Evolutionary conservation across 2,797 vertebrate genomes (phyloP), one percentile per base, ranked within the genome.

Genomic region (Manis pentadactyla): DNA sequence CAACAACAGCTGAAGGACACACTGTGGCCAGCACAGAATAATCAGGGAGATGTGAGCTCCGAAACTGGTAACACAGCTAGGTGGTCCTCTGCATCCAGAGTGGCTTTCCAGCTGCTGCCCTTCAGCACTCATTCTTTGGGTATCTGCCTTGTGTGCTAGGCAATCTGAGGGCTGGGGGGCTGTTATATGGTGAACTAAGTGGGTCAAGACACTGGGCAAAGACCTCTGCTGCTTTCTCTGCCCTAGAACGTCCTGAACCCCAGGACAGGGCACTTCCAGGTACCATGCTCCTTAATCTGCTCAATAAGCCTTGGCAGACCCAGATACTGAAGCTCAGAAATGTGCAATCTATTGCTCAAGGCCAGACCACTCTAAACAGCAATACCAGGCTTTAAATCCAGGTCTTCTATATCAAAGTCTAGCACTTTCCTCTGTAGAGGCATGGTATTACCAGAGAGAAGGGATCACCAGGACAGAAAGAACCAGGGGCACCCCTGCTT

Each of bases 1-100:
- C 11, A 71, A 25, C 0, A 0, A 87, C 42, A 25, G 25, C 2
- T 49, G 31, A n/a, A 7, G 2, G n/a, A 19, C 31, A 7, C 27
- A 23, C 31, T 7, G 9, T 5, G 25, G 19, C 18, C 15, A 18
- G 4, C 46, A 78, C 5, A 39, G 23, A 46, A 15, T 4, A n/a
- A n/a, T 25, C 39, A n/a, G 21, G 23, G 37, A 12, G 53, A 37
- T 69, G 17, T 66, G n/a, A 37, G 34, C 31, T 37, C 51, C 59
- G 6, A 15, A 61, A 61, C 31, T 12, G 5, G 42, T 14, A 46
- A 57, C 73, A n/a, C 14, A 21, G 14, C 7, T 9, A 46, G 61
- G 25, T 34, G 42, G 6, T 39, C 55, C 49, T 77, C 81, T 39
- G 61, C 51, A 75, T 2, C 59, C 37, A 21, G 21, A 39, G 34